Evolutionary conservation across 2,797 vertebrate genomes (phyloP).

Genomic region (Buceros bicornis): DNA sequence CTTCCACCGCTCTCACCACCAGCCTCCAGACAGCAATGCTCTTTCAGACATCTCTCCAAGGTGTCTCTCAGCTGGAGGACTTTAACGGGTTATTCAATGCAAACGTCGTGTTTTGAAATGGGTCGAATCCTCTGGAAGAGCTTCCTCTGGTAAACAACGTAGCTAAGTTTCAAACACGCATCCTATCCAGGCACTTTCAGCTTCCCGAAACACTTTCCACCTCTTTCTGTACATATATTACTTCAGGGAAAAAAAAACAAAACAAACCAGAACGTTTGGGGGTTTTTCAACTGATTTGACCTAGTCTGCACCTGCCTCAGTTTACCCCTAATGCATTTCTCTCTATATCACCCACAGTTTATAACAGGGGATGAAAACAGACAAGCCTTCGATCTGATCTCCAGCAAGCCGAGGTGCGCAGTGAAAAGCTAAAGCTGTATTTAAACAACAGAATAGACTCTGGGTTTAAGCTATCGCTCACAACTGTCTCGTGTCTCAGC

Average conservation of each 20-base stretch:
- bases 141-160: background rate
- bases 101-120: background rate
- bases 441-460: background rate
- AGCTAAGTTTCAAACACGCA: too few species aligned
- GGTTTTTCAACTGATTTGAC: background rate
- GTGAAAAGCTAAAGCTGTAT: background rate
- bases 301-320: background rate
- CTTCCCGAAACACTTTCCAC: background rate
- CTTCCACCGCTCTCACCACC: background rate
- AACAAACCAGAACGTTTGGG: rapidly evolving
- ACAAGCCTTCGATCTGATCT: background rate
- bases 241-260: background rate
- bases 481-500: background rate
- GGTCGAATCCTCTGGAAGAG: background rate
- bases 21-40: rapidly evolving
- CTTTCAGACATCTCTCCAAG: background rate
- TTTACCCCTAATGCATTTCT: background rate
- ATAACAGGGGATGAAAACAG: background rate
- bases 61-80: background rate
- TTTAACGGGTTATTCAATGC: background rate
- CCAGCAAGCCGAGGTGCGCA: background rate
- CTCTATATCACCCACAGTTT: background rate
- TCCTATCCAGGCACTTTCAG: background rate
- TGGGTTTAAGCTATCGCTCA: background rate
- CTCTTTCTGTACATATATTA: background rate